Evolutionary conservation across 2,113 vertebrate genomes (phyloP), one percentile per base, ranked within the genome.

Genomic region (Setophaga kirtlandii): DNA sequence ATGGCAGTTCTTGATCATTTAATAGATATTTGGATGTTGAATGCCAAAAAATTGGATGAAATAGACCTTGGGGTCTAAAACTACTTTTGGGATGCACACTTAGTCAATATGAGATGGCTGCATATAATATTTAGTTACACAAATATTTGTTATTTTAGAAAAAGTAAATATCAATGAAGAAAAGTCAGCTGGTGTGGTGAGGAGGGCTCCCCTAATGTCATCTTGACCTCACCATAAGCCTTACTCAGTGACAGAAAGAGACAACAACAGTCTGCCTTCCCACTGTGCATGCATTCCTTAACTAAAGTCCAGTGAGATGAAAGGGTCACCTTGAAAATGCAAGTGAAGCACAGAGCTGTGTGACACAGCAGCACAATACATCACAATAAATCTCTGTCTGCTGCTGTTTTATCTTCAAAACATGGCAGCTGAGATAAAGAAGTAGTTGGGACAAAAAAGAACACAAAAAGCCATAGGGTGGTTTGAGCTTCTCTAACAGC

Each of bases 191-290:
- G 20, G 25, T 81, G 11, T 70, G n/a, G 46, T 4, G 21, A 53
- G 4, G 15, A 85, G 6, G 42, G 44, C 23, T 64, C 22, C 10
- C 2, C 0, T 4, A 12, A 60, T 6, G 9, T 39, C 2, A 3
- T 70, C 77, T 71, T 90, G 47, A 59, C 21, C 15, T 91, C 23
- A 35, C 18, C 7, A 0, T 39, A 20, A 37, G 8, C 1, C 0
- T 64, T 59, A 13, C 21, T 50, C 35, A 44, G n/a, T 56, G 28
- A 44, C 49, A 58, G 22, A 69, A 84, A 77, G 11, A 53, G n/a
- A 41, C 42, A 87, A 2, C 23, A 73, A 28, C 17, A 62, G n/a
- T 58, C 22, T 81, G 37, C 31, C 21, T 86, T 77, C 55, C 87
- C 14, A 42, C 30, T 64, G 30, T 18, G 9, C 15, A 17, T 10